Evolutionary conservation across 1,140 invertebrate species (phyloP).

Genomic region (Dendroctonus ponderosae): DNA sequence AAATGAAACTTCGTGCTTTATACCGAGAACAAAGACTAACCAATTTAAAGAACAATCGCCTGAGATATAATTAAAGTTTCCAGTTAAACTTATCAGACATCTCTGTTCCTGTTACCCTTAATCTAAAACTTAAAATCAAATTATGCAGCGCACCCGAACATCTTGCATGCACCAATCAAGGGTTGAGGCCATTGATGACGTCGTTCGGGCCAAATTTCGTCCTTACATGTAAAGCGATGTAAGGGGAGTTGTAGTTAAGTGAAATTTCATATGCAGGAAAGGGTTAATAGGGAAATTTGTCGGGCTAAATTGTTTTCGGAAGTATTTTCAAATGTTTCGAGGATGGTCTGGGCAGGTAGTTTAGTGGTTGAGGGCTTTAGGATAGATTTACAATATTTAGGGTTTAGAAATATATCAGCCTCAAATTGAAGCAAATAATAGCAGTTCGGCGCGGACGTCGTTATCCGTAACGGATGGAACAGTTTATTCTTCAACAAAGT

Average conservation of each 20-base stretch:
- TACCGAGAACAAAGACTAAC: neutral
- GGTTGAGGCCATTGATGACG: conserved; percentile 18
- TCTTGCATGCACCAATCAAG: conserved; percentile 24
- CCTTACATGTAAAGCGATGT: conserved; percentile 23
- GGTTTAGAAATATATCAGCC: neutral
- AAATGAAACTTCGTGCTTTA: no score
- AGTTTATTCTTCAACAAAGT: no score
- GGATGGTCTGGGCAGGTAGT: conserved; percentile 10
- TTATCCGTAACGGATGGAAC: no score
- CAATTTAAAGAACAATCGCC: conserved; percentile 17
- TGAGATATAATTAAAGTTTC: conserved; percentile 15
- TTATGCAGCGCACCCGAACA: conserved; percentile 21
- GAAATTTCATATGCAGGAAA: conserved; percentile 23
- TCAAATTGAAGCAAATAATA: no score
- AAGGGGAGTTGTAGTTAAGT: conserved; percentile 18
- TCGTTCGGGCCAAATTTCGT: conserved; percentile 20
- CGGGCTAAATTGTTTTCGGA: conserved; percentile 18
- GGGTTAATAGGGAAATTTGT: conserved; percentile 13
- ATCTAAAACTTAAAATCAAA: conserved; percentile 26
- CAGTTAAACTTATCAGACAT: conserved; percentile 21
- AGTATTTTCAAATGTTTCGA: conserved; percentile 8
- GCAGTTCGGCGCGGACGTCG: no score
- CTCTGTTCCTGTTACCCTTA: conserved; percentile 11
- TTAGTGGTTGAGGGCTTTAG: conserved; percentile 11
- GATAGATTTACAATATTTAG: neutral